Base-by-base conservation (phyloP, 2,113 vertebrate genomes). In the Pterophyllum scalare region DNA sequence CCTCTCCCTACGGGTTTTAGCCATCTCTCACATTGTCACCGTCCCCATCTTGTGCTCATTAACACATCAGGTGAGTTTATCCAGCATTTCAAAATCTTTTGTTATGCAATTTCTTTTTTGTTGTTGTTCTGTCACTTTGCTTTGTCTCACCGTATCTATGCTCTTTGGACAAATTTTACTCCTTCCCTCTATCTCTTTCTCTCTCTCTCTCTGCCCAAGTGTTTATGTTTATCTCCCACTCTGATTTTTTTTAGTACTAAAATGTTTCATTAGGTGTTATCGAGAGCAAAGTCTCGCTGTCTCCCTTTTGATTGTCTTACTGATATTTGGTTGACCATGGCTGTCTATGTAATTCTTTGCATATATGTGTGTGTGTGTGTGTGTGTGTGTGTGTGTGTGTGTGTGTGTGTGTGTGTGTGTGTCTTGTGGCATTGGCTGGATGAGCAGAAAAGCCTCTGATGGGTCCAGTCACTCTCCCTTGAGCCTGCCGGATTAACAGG, bases 381-480 rank as follows among this genome's bases (percentile, higher is more conserved):
- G 31, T 33, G 31, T 6, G 31, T 33, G 31, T 6, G 31, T 33
- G 31, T 33, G 31, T 33, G 31, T 33, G 31, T 5, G 31, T 33
- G 31, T 33, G 31, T 33, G 31, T 33, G 31, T 33, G 31, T 33
- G 31, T 33, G 31, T 33, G 31, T 33, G 31, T 33, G 31, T 6
- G 31, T 0, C 75, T 54, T 60, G 35, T 77, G 83, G 79, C 43
- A 46, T 54, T 78, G 86, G 43, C 81, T 82, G 84, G 77, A 91
- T 80, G 82, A 87, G 67, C 74, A 91, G 79, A 90, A 92, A 92
- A 94, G 87, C 91, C 86, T 91, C 91, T 91, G 92, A 93, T 91
- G 87, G 86, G 84, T 92, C 80, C 84, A 90, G 83, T 91, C 86
- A 88, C 89, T 91, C 84, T 93, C 83, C 85, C 86, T 75, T 93